Evolutionary conservation across 2,113 vertebrate species (phyloP).

Genomic region (Silurus glanis): DNA sequence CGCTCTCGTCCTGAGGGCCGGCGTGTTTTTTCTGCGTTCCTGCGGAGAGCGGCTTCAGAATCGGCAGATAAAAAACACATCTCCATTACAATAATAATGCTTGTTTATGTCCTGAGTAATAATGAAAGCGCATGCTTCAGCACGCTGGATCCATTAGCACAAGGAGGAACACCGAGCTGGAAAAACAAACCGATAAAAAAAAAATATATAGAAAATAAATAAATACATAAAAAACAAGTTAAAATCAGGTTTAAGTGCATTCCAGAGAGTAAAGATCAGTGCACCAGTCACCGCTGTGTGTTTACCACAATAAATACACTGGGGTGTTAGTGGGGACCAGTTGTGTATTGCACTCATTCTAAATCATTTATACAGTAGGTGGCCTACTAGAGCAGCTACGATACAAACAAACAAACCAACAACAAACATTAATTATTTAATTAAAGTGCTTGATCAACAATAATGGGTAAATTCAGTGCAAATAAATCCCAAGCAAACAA

Average conservation of each 20-base stretch:
- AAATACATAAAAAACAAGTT: not conserved
- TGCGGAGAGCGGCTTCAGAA: not conserved
- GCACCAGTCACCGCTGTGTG: not conserved
- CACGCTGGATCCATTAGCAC: constrained; percentile 24
- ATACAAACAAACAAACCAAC: too few species aligned
- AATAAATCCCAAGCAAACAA: too few species aligned
- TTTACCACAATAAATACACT: not conserved
- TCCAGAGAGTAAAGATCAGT: not conserved
- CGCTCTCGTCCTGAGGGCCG: not conserved
- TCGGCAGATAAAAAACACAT: not conserved
- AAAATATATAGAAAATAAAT: not conserved
- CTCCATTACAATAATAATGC: constrained; percentile 3
- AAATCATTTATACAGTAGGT: too few species aligned
- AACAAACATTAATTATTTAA: too few species aligned
- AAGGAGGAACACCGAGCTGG: constrained; percentile 22
- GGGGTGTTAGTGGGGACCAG: not conserved
- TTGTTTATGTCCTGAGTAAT: constrained; percentile 37
- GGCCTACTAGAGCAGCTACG: too few species aligned
- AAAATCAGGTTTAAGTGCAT: not conserved
- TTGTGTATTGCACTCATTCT: not conserved
- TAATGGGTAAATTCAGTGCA: too few species aligned
- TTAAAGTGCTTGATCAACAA: too few species aligned
- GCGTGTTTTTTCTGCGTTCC: not conserved
- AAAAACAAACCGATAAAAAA: not conserved
- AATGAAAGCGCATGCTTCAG: constrained; percentile 25